phyloP scores from a whole-genome alignment of 2,888 invertebrate genomes.

The Danaus chrysippus region DNA sequence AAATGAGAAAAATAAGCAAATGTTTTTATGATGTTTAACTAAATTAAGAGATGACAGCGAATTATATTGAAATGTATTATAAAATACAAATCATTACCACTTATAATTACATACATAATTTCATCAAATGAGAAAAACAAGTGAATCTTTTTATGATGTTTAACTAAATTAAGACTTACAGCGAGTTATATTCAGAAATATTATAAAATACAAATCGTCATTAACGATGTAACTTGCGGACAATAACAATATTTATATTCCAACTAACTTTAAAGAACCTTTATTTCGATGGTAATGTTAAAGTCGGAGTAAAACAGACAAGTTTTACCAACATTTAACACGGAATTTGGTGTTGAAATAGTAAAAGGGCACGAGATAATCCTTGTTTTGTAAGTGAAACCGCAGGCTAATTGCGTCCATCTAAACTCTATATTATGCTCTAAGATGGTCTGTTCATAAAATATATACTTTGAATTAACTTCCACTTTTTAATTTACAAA shows the following conservation, averaged over 20 bases:
- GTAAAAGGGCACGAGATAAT: slow-evolving; percentile 38
- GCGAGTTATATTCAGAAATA: too few species aligned
- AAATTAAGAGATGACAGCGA: too few species aligned
- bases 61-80: too few species aligned
- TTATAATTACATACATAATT: too few species aligned
- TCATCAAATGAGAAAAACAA: too few species aligned
- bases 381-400: slow-evolving; percentile 59
- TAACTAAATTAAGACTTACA: too few species aligned
- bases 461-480: neutral
- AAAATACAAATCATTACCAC: neutral
- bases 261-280: neutral
- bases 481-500: neutral
- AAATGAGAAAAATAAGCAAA: too few species aligned
- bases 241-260: neutral
- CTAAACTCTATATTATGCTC: slow-evolving; percentile 58
- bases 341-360: slow-evolving; percentile 22
- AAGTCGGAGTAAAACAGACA: neutral
- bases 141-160: too few species aligned
- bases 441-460: slow-evolving; percentile 34
- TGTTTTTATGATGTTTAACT: too few species aligned
- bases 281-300: slow-evolving; percentile 3
- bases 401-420: slow-evolving; percentile 74
- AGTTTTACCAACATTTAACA: slow-evolving; percentile 2
- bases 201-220: too few species aligned
- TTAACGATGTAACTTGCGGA: too few species aligned